Evolutionary conservation across 2,888 invertebrate species (phyloP), one percentile per base, ranked within the genome.

Genomic region (Calameuta idolon): DNA sequence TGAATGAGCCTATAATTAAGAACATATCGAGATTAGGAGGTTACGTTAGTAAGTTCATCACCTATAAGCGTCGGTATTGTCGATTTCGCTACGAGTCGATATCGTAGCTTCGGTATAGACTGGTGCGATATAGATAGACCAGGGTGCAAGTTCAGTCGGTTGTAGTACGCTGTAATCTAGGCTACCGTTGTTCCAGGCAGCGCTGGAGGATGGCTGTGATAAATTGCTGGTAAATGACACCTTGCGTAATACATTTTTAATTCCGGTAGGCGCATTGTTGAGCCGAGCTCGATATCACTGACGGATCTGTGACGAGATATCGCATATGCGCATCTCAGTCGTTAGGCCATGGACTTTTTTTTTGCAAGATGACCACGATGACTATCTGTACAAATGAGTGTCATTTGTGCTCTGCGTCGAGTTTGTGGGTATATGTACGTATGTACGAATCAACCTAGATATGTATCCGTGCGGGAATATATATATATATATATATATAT

Each of bases 201-300:
- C 55, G 55, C 55, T 55, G 2, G 55, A 55, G 23, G 55, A 55
- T 55, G 55, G 55, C 55, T 55, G 34, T 71, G 71, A 71, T 71
- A 34, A 71, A 71, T 71, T 71, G 34, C 34, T 76, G 77, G 78
- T 81, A 76, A 82, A 84, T 85, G 85, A 85, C 89, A 86, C 84
- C 82, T 86, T 83, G 86, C 85, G 84, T 89, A 90, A 90, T 90
- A 88, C 85, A 89, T 88, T 90, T 90, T 90, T 90, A 90, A 90
- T 90, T 90, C 84, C 80, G 81, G 35, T 79, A 81, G 78, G 74
- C 78, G 80, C 81, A 83, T 80, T 77, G 75, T 78, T 75, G 81
- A 76, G 55, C 82, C 83, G 81, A 80, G 83, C 85, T 86, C 85
- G 84, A 87, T 90, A 89, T 90, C 90, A 87, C 87, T 87, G 87